phyloP scores from a whole-genome alignment of 2,888 invertebrate genomes.

The Leucania comma region DNA sequence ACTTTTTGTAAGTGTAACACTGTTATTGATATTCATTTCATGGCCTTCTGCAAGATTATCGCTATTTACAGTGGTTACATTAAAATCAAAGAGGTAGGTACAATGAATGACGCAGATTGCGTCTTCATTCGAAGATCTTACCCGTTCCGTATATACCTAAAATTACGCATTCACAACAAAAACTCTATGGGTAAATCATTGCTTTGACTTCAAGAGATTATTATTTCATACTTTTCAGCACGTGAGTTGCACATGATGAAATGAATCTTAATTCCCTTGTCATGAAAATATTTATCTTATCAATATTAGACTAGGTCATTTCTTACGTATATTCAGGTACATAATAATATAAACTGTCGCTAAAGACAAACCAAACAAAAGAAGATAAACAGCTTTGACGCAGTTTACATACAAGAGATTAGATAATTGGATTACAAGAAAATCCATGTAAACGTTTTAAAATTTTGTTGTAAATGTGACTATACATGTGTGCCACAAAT shows the following conservation, averaged over 20 bases:
- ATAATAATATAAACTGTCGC: constrained; percentile 42
- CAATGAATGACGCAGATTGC: constrained; percentile 14
- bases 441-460: constrained; percentile 33
- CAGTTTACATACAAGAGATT: constrained; percentile 36
- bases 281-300: constrained; percentile 43
- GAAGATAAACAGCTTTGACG: constrained; percentile 54
- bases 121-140: constrained; percentile 2
- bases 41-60: constrained; percentile 1
- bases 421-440: constrained; percentile 53
- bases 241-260: constrained; percentile 1
- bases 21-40: constrained; percentile 38
- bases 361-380: constrained; percentile 54
- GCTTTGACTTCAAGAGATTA: neutral
- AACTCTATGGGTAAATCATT: neutral
- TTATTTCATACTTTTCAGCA: neutral
- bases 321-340: constrained; percentile 41
- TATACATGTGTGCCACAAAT: constrained; percentile 19
- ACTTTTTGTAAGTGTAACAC: constrained; percentile 29
- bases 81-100: neutral
- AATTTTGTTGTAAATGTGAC: constrained; percentile 20
- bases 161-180: neutral
- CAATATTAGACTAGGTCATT: constrained; percentile 48
- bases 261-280: constrained; percentile 18
- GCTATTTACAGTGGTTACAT: neutral
- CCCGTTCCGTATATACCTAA: neutral